Evolutionary conservation across 2,113 vertebrate genomes (phyloP), one percentile per base, ranked within the genome.

Genomic region (Lasiurus borealis): DNA sequence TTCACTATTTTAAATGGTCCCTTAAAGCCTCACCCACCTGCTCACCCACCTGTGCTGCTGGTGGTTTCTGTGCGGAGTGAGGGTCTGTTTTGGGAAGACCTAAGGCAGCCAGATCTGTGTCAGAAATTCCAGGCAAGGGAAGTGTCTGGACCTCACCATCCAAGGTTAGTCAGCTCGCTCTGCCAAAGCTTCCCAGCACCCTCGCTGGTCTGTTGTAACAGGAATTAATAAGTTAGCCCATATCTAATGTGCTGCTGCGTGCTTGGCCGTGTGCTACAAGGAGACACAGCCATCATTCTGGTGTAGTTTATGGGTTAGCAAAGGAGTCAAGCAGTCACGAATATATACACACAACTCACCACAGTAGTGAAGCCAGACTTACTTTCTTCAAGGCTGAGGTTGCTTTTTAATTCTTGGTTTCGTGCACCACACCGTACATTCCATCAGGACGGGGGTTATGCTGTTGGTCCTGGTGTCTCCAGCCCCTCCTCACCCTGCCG

Each of bases 1-100:
- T 54, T 84, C 82, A 77, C 54, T 96, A 57, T 96, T 97, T 94
- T 95, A 93, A 96, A 92, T 95, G 75, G 95, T 94, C 92, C 91
- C 82, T 0, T 36, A 94, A 96, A 96, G 72, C 92, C 52, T 50
- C 34, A 2, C 46, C 44, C 57, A 2, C 4, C 2, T 14, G 14
- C 14, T 50, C 8, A 40, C 40, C 40, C 40, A 40, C 40, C 40
- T 40, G 40, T 40, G 10, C 68, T 57, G 52, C 44, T 11, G 10
- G 50, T 69, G 25, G 73, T 81, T 90, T 71, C n/a, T 82, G 31
- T 23, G 66, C 7, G 29, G 14, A 59, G 0, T 34, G n/a, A 76
- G 73, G 78, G 81, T 73, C 72, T 84, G 31, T 81, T 85, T 54
- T 57, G 34, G 0, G 14, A 95, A 31, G 89, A 44, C 81, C 57